Percentiles rank a stretch among this genome's conserved stretches.
Conservation (phyloP, 2,888 invertebrate species). For the Ophioninae sp. region DNA sequence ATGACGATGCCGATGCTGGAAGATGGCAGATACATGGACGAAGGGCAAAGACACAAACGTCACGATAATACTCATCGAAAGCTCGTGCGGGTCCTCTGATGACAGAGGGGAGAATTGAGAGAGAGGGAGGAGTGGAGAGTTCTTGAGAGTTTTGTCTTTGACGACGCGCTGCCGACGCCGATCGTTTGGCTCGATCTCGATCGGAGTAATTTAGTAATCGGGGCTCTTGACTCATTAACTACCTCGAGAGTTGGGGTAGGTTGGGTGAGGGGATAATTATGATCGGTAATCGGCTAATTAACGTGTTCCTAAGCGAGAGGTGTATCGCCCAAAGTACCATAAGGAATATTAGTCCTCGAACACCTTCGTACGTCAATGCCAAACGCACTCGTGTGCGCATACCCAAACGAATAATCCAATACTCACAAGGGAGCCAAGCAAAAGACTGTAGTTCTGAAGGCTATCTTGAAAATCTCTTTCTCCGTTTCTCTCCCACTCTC, state of each 20-base stretch:
- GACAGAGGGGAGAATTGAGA: background rate
- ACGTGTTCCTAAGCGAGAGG: conserved; percentile 65
- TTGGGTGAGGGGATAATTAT: conserved; percentile 68
- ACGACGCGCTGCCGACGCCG: conserved; percentile 5
- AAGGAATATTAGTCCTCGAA: conserved; percentile 24
- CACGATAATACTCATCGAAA: background rate
- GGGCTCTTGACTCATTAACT: conserved; percentile 70
- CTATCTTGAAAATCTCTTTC: conserved; percentile 55
- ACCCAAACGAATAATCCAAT: conserved; percentile 14
- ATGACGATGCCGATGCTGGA: conserved; percentile 17
- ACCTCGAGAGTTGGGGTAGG: background rate
- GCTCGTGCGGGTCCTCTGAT: conserved; percentile 32
- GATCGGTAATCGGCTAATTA: conserved; percentile 72
- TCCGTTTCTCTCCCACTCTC: conserved; percentile 43
- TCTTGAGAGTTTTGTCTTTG: conserved; percentile 44
- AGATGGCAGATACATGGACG: background rate
- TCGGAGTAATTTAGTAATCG: conserved; percentile 68
- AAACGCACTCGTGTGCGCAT: background rate
- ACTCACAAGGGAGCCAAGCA: conserved; percentile 6
- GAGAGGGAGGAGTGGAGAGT: too few species aligned
- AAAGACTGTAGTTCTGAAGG: conserved; percentile 53
- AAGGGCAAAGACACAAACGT: too few species aligned
- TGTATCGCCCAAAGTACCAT: conserved; percentile 42
- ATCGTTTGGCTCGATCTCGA: conserved; percentile 47
- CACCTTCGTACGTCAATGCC: background rate